These are phyloP conservation scores for Cataglyphis altisquamis DNA, from an alignment of 2,888 invertebrate genomes.

Conservation along the genomic window DNA sequence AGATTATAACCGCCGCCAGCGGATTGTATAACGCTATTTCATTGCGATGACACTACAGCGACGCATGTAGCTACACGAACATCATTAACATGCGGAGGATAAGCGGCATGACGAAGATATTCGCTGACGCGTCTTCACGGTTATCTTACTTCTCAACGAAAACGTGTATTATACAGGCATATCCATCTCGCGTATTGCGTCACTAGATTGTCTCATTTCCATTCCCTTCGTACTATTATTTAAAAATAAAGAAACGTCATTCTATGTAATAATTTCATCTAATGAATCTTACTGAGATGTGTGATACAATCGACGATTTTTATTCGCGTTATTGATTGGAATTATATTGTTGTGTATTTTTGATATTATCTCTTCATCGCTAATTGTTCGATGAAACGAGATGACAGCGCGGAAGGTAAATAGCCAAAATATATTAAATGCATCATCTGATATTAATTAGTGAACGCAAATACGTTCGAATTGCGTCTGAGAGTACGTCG, in stretches of 20 bases:
- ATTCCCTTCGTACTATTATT: constrained; percentile 9
- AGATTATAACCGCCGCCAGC: constrained; percentile 13
- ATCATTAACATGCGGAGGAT: constrained; percentile 44
- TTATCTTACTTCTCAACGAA: constrained; percentile 36
- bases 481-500: constrained; percentile 7
- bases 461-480: constrained; percentile 22
- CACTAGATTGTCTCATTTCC: constrained; percentile 27
- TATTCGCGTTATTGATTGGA: neutral
- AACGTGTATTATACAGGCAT: too few species aligned
- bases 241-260: neutral
- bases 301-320: neutral
- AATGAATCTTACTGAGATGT: neutral
- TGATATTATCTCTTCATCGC: neutral
- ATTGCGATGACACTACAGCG: constrained; percentile 28
- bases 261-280: neutral
- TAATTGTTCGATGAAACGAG: too few species aligned
- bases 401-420: neutral
- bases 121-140: constrained; percentile 30
- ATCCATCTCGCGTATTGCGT: constrained; percentile 24
- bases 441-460: constrained; percentile 35
- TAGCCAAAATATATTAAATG: constrained; percentile 31
- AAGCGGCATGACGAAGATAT: constrained; percentile 33
- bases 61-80: constrained; percentile 11
- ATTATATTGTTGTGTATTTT: neutral
- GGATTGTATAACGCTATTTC: constrained; percentile 28